Evolutionary conservation across 2,888 invertebrate genomes (phyloP).

Genomic region (Adineta ricciae): DNA sequence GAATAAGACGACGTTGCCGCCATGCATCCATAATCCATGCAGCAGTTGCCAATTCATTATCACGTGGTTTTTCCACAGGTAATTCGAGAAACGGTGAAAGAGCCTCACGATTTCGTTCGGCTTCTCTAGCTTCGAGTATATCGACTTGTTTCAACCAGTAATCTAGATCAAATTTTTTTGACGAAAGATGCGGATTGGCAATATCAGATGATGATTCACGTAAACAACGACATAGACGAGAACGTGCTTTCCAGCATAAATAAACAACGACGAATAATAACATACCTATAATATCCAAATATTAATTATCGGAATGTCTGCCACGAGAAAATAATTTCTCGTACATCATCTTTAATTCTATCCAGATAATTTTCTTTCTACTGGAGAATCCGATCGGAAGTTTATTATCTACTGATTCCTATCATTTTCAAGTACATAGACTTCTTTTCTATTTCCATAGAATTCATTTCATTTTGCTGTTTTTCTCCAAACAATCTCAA

Average conservation of each 20-base stretch:
- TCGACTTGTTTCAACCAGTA: slow-evolving; percentile 20
- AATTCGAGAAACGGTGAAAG: neutral
- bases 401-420: too few relatives aligned
- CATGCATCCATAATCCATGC: neutral
- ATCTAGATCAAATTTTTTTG: neutral
- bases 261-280: neutral
- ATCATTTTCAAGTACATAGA: too few relatives aligned
- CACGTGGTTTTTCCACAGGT: neutral
- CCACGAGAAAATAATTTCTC: too few relatives aligned
- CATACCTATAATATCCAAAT: neutral
- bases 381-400: too few relatives aligned
- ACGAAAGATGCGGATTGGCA: neutral
- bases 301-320: too few relatives aligned
- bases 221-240: neutral
- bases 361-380: too few relatives aligned
- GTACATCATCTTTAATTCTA: too few relatives aligned
- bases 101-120: neutral
- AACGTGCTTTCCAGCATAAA: neutral
- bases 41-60: neutral
- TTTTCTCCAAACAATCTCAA: too few relatives aligned
- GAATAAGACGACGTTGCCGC: neutral
- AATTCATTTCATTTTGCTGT: too few relatives aligned
- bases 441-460: too few relatives aligned
- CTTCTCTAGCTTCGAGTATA: neutral
- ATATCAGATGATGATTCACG: neutral